Evolutionary conservation across 2,113 vertebrate genomes (phyloP).

Genomic region (Crotalus viridis): DNA sequence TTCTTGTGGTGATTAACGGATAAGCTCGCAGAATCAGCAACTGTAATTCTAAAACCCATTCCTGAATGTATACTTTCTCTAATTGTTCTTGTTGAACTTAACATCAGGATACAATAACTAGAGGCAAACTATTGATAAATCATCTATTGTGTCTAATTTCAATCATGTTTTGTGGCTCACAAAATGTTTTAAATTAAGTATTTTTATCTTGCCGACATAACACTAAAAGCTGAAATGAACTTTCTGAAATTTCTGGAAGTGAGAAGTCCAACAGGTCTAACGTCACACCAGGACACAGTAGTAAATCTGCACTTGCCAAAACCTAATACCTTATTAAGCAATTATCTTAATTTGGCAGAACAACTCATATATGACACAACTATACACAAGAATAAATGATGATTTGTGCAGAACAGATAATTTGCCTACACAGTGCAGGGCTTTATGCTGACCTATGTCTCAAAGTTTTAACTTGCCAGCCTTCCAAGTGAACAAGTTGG

Average conservation of each 20-base stretch:
- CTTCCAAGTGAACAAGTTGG: neutral
- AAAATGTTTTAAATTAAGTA: neutral
- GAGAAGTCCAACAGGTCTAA: neutral
- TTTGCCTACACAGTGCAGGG: neutral
- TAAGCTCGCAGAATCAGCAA: neutral
- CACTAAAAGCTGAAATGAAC: neutral
- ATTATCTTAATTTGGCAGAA: neutral
- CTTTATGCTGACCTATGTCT: neutral
- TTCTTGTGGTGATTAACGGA: neutral
- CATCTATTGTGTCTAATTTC: neutral
- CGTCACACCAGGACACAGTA: neutral
- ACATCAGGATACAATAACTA: neutral
- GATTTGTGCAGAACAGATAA: neutral
- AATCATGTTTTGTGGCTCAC: neutral
- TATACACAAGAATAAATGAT: neutral
- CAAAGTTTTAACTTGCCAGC: neutral
- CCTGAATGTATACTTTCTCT: neutral
- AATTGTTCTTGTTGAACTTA: neutral
- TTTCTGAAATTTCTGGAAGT: neutral
- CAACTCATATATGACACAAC: neutral
- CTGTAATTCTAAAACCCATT: neutral
- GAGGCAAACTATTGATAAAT: neutral
- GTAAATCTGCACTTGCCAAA: neutral
- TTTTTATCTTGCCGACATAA: neutral
- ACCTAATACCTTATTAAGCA: neutral